Evolutionary conservation across 1,140 invertebrate genomes (phyloP), one percentile per base, ranked within the genome.

Genomic region (Lysiphlebus fabarum): DNA sequence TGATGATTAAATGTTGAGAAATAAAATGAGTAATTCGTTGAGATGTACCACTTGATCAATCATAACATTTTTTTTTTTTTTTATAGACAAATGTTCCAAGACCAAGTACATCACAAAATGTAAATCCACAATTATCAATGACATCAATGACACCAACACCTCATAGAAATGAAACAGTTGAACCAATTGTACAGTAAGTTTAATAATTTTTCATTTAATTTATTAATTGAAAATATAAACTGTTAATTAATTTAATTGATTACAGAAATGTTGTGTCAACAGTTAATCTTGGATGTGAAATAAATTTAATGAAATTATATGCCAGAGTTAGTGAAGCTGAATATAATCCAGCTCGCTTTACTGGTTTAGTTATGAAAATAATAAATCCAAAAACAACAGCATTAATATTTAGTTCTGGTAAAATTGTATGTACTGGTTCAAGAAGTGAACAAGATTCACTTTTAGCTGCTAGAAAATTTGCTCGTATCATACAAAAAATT

Each of bases 291-390:
- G 88, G 87, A 33, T 94, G 91, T 73, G 88, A 90, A 77, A 78
- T 98, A 55, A 89, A 95, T 75, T 79, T 97, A 17, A 87, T 90
- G 70, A 89, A 91, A 62, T 99, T 99, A 62, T 98, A 98, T 64
- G 88, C 95, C 36, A 88, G 95, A 66, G 98, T 97, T 7, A 85
- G 98, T 71, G 99, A 98, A 83, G 97, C 97, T 0, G 98, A 99
- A 79, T 99, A 99, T 68, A 99, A 99, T 80, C 98, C 97, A 36
- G 90, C 93, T 53, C 87, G 97, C 70, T 99, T 99, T 83, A 93
- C 95, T 73, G 98, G 97, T 40, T 89, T 99, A 5, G 93, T 99
- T 11, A 99, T 99, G 96, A 85, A 96, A 70, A 96, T 99, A 72
- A 81, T 96, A 65, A 94, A 96, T 66, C 98, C 98, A 0, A 82